Evolutionary conservation across 2,888 invertebrate species (phyloP), one percentile per base, ranked within the genome.

Genomic region (Drosophila greeni): DNA sequence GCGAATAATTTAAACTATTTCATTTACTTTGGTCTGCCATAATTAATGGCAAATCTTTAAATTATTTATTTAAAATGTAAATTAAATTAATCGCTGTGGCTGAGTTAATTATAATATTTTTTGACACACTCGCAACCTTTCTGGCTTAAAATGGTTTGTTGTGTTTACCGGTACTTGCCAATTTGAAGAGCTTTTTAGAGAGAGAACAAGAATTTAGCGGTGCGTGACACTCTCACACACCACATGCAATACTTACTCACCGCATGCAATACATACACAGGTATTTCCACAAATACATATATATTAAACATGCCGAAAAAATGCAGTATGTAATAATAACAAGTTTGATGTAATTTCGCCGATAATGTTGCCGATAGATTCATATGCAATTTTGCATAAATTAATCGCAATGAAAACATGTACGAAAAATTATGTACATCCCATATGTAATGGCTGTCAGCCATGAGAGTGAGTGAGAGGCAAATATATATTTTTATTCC

Each of bases 381-480:
- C 14, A 5, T 8, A 14, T 45, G 18, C 5, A 14, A 14, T 18
- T 23, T 1, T 40, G 23, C 18, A 29, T 14, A 14, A 29, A 18
- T 14, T 12, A 26, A 26, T 43, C 0, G 42, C 16, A n/a, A 26
- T 9, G 24, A 42, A 24, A 42, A n/a, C 24, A 24, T 5, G 1
- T 24, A 24, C 40, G 42, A 11, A 7, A 7, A 26, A 8, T 14
- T 8, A 29, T 26, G 14, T 29, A n/a, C n/a, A n/a, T n/a, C n/a
- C 6, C 26, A 18, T 45, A 45, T 14, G 29, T 45, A 29, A 16
- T 14, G 29, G 18, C 14, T 29, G 45, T 29, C 29, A 29, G 29
- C 18, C 29, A 16, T 26, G 29, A 31, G 45, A 45, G 45, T 45
- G 45, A 45, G 45, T 14, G 45, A 45, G 45, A 29, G 45, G 45